Conservation (phyloP, 2,113 vertebrate species). For the Columbina picui region DNA sequence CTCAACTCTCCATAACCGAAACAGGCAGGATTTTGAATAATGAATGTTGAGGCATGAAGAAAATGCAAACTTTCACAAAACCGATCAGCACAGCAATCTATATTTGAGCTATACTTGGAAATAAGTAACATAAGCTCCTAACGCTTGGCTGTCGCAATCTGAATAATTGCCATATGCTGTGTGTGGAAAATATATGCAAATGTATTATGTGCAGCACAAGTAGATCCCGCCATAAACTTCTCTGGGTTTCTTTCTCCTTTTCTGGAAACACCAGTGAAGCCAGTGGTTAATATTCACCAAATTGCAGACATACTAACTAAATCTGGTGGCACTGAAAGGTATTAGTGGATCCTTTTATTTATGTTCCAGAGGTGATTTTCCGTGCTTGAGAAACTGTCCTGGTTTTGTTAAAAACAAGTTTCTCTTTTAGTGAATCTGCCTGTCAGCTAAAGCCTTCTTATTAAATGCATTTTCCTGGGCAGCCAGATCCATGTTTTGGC, state of each 20-base stretch:
- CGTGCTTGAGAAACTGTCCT: background rate
- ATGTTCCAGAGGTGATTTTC: background rate
- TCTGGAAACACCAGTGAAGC: background rate
- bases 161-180: slow-evolving; percentile 37
- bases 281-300: background rate
- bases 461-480: no score
- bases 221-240: background rate
- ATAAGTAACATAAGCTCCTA: background rate
- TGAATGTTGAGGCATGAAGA: background rate
- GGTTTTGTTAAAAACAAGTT: no score
- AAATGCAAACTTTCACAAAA: background rate
- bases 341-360: background rate
- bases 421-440: no score
- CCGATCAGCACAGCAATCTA: background rate
- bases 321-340: no score
- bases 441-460: no score
- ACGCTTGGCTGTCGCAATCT: background rate
- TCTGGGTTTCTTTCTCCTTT: background rate
- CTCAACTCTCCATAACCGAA: background rate
- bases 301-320: background rate
- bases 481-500: no score
- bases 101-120: background rate
- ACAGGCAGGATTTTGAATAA: background rate
- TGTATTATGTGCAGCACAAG: background rate
- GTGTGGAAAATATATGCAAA: slow-evolving; percentile 39